phyloP scores from a whole-genome alignment of 2,888 invertebrate species.

The Conomelus anceps region DNA sequence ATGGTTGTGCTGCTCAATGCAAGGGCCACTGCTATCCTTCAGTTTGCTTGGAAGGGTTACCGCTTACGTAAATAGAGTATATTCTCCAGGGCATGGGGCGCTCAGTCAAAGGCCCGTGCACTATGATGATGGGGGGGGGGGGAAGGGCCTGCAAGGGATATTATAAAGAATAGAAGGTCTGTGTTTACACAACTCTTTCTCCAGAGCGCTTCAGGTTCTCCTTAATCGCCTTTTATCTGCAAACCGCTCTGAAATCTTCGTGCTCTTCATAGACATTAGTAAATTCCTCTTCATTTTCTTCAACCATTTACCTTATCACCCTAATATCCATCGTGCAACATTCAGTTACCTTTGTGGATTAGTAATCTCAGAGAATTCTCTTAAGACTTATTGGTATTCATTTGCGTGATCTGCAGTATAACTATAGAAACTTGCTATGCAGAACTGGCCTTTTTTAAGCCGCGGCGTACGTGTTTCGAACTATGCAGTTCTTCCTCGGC shows the following conservation, averaged over 20 bases:
- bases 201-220: not conserved
- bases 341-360: no score
- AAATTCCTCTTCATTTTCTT: not conserved
- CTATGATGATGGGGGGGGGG: no score
- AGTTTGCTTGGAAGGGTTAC: not conserved
- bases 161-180: not conserved
- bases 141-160: not conserved
- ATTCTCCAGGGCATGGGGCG: not conserved
- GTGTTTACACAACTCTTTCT: not conserved
- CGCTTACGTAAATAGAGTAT: not conserved
- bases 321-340: not conserved
- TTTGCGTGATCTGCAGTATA: no score
- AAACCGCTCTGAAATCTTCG: not conserved
- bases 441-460: no score
- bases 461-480: no score
- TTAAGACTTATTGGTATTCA: no score
- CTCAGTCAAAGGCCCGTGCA: not conserved
- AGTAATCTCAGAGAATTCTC: no score
- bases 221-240: not conserved
- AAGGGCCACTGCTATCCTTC: not conserved
- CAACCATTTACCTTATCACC: no score
- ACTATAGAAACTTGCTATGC: no score
- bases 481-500: no score
- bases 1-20: not conserved
- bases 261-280: not conserved